Evolutionary conservation across 2,113 vertebrate species (phyloP), one percentile per base, ranked within the genome.

Genomic region (Lepus europaeus): DNA sequence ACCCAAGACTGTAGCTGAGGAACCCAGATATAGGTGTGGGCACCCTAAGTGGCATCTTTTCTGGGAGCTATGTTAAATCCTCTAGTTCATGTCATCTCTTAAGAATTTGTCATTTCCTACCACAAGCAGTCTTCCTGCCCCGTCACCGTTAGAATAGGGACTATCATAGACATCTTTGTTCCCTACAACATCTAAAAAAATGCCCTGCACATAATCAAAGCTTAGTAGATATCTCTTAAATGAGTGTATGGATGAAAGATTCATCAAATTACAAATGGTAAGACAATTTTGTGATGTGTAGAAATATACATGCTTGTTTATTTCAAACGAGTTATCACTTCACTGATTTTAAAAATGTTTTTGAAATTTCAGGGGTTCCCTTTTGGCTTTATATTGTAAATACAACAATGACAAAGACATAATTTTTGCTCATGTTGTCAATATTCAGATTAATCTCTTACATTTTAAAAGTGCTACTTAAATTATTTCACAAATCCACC

Each of bases 171-270:
- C 39, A 61, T 1, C 29, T 92, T 77, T 68, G 70, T 90, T 84
- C 33, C 17, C 17, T 86, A 59, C 5, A 77, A 12, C 33, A 36
- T 76, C 22, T 64, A 53, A 82, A 88, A 45, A 53, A 84, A 66
- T 77, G 72, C 5, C 49, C 31, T 72, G 14, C 25, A 31, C 3
- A 22, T 19, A 73, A 72, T 61, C 81, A 82, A 72, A 74, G 9
- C 36, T 93, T 51, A 94, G 49, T 72, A 79, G 79, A 85, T 88
- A 80, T 39, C 76, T 80, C 49, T 76, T 95, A 66, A 69, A 69
- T 39, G 36, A 90, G 12, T 73, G 69, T 3, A 45, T 68, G 9
- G 61, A 66, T 78, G 10, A 86, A 94, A 36, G 39, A 78, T 63
- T 66, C 89, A 76, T 74, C 69, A 45, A 45, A 89, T 85, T 76